Evolutionary conservation across 2,797 vertebrate species (phyloP).

Genomic region (Spinibarbus caldwelli): DNA sequence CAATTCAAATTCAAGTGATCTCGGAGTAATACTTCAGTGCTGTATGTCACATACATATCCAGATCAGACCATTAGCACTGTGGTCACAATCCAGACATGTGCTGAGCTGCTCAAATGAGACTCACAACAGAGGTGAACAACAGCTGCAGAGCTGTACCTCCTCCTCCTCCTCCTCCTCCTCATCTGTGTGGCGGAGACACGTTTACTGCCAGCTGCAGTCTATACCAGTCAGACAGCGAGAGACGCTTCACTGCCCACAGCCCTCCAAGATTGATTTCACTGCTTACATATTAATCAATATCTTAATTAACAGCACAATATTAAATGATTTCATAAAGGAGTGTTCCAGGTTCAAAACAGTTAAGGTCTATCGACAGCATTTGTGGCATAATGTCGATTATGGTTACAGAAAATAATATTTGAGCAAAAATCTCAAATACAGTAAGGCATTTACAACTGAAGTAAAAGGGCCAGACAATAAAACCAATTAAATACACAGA

Average conservation of each 20-base stretch:
- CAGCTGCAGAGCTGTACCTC: neutral
- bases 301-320: constrained; percentile 26
- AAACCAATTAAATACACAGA: neutral
- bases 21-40: neutral
- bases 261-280: constrained; percentile 3
- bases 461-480: neutral
- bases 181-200: neutral
- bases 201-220: constrained; percentile 18
- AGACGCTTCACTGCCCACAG: constrained; percentile 15
- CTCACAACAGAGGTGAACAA: neutral
- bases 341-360: constrained; percentile 13
- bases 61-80: neutral
- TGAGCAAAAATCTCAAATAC: neutral
- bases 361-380: neutral
- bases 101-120: neutral
- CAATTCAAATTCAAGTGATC: neutral
- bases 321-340: constrained; percentile 17
- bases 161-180: neutral
- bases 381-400: neutral
- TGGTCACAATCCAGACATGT: constrained; percentile 18
- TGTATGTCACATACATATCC: neutral
- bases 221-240: constrained; percentile 1
- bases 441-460: neutral
- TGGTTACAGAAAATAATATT: neutral
- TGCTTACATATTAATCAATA: constrained; percentile 27